Percentiles rank a stretch among this genome's conserved stretches.
phyloP scores from a whole-genome alignment of 1,140 invertebrate genomes.

The Neelides sp. region DNA sequence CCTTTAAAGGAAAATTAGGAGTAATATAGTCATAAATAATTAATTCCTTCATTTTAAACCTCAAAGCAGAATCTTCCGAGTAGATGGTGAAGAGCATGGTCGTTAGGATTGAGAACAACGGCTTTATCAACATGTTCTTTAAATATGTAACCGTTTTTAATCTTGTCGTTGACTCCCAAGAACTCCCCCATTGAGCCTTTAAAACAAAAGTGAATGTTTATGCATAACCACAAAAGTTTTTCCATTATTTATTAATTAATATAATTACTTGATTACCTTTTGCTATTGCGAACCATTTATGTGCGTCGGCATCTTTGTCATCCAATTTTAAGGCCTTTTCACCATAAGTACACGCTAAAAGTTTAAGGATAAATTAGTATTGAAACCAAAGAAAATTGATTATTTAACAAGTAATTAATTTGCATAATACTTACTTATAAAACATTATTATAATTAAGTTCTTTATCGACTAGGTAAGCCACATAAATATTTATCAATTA shows the following conservation, averaged over 20 bases:
- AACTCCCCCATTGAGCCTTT: slow-evolving; percentile 50
- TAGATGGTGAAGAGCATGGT: slow-evolving; percentile 53
- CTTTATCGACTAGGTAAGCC: no score
- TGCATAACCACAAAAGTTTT: slow-evolving; percentile 38
- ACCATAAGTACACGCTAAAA: slow-evolving; percentile 47
- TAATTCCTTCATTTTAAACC: slow-evolving; percentile 35
- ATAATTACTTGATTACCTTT: no score
- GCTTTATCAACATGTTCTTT: slow-evolving; percentile 60
- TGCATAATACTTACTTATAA: neutral
- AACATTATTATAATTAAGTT: neutral
- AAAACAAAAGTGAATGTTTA: no score
- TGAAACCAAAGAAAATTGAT: no score
- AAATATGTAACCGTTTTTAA: slow-evolving; percentile 52
- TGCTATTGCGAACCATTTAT: slow-evolving; percentile 62
- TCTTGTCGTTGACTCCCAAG: slow-evolving; percentile 50
- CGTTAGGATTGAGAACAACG: slow-evolving; percentile 48
- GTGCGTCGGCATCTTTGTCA: slow-evolving; percentile 45
- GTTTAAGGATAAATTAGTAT: neutral
- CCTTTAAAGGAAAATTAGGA: slow-evolving; percentile 34
- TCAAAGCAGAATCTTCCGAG: slow-evolving; percentile 56
- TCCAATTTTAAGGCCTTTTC: slow-evolving; percentile 45
- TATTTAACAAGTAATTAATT: neutral
- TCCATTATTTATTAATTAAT: slow-evolving; percentile 24
- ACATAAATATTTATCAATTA: no score
- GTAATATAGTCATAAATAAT: slow-evolving; percentile 8